phyloP scores from a whole-genome alignment of 1,140 invertebrate genomes.

The Vanessa tameamea region DNA sequence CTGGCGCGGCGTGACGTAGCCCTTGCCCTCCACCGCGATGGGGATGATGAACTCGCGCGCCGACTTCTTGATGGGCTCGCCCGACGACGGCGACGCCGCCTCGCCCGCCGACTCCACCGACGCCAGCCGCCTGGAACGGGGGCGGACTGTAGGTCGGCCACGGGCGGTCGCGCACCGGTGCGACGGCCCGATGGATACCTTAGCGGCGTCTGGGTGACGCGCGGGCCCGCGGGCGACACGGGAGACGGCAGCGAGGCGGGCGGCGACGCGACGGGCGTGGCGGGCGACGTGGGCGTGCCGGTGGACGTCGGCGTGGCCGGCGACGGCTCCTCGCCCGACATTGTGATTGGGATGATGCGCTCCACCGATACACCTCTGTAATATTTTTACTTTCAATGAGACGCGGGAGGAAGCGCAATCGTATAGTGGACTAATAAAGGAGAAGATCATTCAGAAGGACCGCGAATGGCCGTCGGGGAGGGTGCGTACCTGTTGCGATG shows the following conservation, averaged over 20 bases:
- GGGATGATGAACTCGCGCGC: constrained; percentile 95
- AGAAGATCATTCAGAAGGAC: too few relatives aligned
- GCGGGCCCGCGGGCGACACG: constrained; percentile 30
- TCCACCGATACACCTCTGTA: constrained; percentile 79
- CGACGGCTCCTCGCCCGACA: constrained; percentile 65
- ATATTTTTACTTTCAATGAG: too few relatives aligned
- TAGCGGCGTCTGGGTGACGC: constrained; percentile 46
- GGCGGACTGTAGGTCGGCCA: not conserved
- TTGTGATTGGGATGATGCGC: constrained; percentile 84
- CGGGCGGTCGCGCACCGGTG: constrained; percentile 43
- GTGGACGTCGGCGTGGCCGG: constrained; percentile 27
- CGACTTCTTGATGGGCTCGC: constrained; percentile 91
- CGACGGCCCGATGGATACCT: constrained; percentile 40
- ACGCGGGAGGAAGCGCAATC: too few relatives aligned
- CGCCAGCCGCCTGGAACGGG: constrained; percentile 52
- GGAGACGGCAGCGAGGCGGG: constrained; percentile 34
- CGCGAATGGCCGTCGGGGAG: too few relatives aligned
- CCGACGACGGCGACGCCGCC: constrained; percentile 59
- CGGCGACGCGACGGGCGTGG: constrained; percentile 37
- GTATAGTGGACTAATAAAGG: too few relatives aligned
- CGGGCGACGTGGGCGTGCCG: constrained; percentile 26
- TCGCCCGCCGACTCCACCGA: constrained; percentile 64
- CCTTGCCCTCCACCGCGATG: constrained; percentile 93
- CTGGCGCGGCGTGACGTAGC: constrained; percentile 89
- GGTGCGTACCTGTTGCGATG: constrained; percentile 65